Conservation (phyloP, 92 coral and sea anemone genomes). For the Blastomussa wellsi region DNA sequence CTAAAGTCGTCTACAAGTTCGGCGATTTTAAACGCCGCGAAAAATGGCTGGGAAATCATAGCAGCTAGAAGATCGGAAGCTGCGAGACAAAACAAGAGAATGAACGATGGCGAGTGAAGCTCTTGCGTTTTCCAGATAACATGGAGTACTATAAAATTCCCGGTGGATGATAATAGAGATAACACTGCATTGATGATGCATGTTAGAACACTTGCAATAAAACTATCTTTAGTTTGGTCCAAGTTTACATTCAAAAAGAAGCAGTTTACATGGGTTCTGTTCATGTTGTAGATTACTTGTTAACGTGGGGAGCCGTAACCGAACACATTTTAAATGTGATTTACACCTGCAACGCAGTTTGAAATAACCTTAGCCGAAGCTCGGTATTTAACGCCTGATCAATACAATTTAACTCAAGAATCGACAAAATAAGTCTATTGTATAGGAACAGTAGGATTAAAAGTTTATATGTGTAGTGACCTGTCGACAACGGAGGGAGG, state of each 20-base stretch:
- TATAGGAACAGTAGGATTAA: no score
- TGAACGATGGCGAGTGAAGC: slow-evolving; percentile 23
- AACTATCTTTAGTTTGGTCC: neutral
- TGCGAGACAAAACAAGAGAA: slow-evolving; percentile 21
- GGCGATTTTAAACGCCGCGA: slow-evolving; percentile 7
- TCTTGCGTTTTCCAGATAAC: neutral
- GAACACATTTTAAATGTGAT: no score
- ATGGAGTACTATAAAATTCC: no score
- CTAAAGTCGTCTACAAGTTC: neutral
- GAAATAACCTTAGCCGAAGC: no score
- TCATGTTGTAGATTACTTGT: no score
- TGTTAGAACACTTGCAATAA: neutral
- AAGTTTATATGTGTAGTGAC: no score
- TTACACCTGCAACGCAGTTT: no score
- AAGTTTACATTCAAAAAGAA: neutral
- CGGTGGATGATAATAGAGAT: neutral
- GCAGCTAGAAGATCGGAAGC: slow-evolving; percentile 27
- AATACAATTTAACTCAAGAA: no score
- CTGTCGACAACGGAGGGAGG: no score
- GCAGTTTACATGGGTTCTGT: neutral
- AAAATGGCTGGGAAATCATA: slow-evolving; percentile 14
- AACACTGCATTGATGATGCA: slow-evolving; percentile 22
- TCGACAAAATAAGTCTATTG: no score
- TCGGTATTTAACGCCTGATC: no score
- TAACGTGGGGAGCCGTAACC: no score